These are phyloP conservation scores for Knipowitschia caucasica DNA, from an alignment of 2,797 vertebrate species.

Conservation along the genomic window DNA sequence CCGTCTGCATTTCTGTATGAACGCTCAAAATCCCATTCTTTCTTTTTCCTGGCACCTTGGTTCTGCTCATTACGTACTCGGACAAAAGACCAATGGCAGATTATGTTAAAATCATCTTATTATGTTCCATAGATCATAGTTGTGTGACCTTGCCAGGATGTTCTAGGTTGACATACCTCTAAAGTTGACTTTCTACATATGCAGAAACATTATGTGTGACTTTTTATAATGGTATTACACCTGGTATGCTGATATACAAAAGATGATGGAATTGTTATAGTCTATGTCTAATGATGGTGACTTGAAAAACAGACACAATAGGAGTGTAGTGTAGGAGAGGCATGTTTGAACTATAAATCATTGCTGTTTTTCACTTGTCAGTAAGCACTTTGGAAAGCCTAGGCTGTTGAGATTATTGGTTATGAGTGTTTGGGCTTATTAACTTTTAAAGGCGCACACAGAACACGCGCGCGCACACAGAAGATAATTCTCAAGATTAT, in stretches of 20 bases:
- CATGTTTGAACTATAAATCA: neutral
- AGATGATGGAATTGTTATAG: neutral
- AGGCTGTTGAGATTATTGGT: no score
- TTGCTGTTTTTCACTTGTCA: neutral
- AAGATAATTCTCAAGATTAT: no score
- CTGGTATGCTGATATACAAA: neutral
- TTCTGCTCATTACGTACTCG: slow-evolving; percentile 2
- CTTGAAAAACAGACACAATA: neutral
- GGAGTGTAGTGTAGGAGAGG: neutral
- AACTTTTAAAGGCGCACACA: no score
- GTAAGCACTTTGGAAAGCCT: no score
- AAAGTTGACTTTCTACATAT: neutral
- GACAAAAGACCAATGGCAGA: neutral
- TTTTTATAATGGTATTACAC: neutral
- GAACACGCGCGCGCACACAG: no score
- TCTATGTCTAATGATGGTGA: slow-evolving; percentile 1
- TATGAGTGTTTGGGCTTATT: neutral
- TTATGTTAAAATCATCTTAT: neutral
- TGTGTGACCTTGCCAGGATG: neutral
- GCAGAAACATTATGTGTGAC: neutral
- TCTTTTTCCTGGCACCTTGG: slow-evolving; percentile 12
- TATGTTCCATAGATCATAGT: neutral
- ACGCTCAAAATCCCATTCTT: slow-evolving; percentile 17
- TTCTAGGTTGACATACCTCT: neutral
- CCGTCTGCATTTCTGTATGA: slow-evolving; percentile 13